These are phyloP conservation scores for Aromia moschata DNA, from an alignment of 2,888 invertebrate species.

Conservation along the genomic window DNA sequence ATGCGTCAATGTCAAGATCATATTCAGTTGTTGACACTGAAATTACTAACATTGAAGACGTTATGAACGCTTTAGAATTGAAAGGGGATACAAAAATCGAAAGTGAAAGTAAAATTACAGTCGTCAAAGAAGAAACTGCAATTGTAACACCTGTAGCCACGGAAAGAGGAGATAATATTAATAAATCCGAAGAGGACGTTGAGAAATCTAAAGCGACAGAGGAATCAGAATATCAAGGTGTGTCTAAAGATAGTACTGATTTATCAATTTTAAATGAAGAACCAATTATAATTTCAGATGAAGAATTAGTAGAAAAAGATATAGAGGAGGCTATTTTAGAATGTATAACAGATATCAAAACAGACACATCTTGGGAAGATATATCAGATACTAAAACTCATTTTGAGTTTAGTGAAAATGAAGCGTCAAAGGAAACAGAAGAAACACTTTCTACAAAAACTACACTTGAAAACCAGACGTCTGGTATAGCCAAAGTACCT, in stretches of 20 bases:
- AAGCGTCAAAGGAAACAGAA: no score
- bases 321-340: slow-evolving; percentile 18
- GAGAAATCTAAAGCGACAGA: slow-evolving; percentile 23
- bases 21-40: slow-evolving; percentile 60
- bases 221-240: slow-evolving; percentile 33
- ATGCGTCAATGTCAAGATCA: slow-evolving; percentile 51
- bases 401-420: no score
- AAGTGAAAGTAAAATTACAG: slow-evolving; percentile 7
- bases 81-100: slow-evolving; percentile 28
- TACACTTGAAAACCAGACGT: no score
- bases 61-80: slow-evolving; percentile 55
- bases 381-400: no score
- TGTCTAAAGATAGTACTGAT: slow-evolving; percentile 54
- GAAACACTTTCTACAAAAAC: no score
- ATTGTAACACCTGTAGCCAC: no score
- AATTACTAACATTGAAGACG: slow-evolving; percentile 58
- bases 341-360: no score
- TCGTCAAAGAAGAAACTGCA: slow-evolving; percentile 10
- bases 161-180: slow-evolving; percentile 3
- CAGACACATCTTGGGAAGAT: no score
- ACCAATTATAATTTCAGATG: slow-evolving; percentile 37
- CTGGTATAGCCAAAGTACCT: no score
- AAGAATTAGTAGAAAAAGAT: slow-evolving; percentile 35
- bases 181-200: slow-evolving; percentile 20
- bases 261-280: slow-evolving; percentile 26